Base-by-base conservation (phyloP, 1,140 invertebrate genomes). In the Pissodes strobi region DNA sequence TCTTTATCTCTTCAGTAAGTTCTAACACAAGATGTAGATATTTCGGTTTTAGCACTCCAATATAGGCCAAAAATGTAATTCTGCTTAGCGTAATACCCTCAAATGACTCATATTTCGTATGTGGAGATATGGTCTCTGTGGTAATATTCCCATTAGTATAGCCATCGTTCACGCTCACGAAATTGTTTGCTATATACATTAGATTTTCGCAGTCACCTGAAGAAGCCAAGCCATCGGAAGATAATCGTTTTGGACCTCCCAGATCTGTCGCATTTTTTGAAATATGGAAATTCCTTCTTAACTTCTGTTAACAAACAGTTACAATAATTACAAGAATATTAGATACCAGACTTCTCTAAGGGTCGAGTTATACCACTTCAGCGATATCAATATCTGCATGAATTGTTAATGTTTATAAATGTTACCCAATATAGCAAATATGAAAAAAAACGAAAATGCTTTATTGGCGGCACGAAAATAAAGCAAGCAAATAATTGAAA, bases 51-150 rank as follows among this genome's bases (percentile, higher is more conserved):
- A 86, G 62, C 8, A 80, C 51, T 10, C 81, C 81, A 17, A 80
- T 75, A 62, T 85, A 80, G 4, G 80, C 80, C 66, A 85, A 80
- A 74, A 84, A 75, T 30, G 82, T 78, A 13, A 82, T 78, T 73
- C 84, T 76, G 52, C 81, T 81, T 17, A 88, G 64, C 8, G 84
- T 84, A 10, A 87, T 72, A 2, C 86, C 87, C 74, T 83, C 81
- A 73, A 87, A 87, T 55, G 75, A 77, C 75, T 88, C 87, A 66
- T 80, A 78, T 66, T 76, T 68, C 12, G 86, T 85, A 74, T 87
- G 85, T 23, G 87, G 84, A 53, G 80, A 82, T 10, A 17, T 21
- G 13, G 38, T 4, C 13, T 25, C 27, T 12, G 13, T n/a, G 17
- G 12, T 39, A 12, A 18, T n/a, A 64, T 72, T 76, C 34, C 78